These are phyloP conservation scores for Drosophila incognita DNA, from an alignment of 2,888 invertebrate species.

Conservation along the genomic window DNA sequence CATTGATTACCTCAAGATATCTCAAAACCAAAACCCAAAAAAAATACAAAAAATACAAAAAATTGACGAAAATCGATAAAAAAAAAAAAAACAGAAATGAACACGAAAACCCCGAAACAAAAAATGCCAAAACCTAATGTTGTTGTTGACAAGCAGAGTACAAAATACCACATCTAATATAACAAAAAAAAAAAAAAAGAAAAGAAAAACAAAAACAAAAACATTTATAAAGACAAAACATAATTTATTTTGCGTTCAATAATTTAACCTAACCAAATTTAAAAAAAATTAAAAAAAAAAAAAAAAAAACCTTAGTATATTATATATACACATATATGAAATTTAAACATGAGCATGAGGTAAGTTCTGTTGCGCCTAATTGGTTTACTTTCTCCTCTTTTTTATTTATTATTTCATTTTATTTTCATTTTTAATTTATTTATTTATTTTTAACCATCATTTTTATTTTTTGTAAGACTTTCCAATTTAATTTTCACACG, in stretches of 20 bases:
- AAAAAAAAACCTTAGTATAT: conserved; percentile 29
- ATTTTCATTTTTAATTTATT: conserved; percentile 25
- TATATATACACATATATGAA: conserved; percentile 56
- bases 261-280: conserved; percentile 63
- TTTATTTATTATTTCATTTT: conserved; percentile 44
- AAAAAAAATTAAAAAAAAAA: conserved; percentile 52
- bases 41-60: conserved; percentile 11
- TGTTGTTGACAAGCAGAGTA: conserved; percentile 53
- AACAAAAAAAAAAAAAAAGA: conserved; percentile 15
- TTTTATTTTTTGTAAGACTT: conserved; percentile 44
- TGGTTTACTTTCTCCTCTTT: conserved; percentile 68
- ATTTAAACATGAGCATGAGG: conserved; percentile 79
- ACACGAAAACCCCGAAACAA: conserved; percentile 11
- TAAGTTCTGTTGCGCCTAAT: conserved; percentile 83
- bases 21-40: conserved; percentile 23
- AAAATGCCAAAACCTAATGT: conserved; percentile 42
- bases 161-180: conserved; percentile 38
- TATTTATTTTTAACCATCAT: conserved; percentile 26
- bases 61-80: conserved; percentile 6
- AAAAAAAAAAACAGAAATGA: neutral
- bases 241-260: conserved; percentile 75
- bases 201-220: conserved; percentile 15
- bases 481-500: conserved; percentile 33
- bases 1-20: conserved; percentile 58
- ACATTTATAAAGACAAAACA: conserved; percentile 60